Base-by-base conservation (phyloP, 1,140 invertebrate genomes). In the Mizuhopecten yessoensis region DNA sequence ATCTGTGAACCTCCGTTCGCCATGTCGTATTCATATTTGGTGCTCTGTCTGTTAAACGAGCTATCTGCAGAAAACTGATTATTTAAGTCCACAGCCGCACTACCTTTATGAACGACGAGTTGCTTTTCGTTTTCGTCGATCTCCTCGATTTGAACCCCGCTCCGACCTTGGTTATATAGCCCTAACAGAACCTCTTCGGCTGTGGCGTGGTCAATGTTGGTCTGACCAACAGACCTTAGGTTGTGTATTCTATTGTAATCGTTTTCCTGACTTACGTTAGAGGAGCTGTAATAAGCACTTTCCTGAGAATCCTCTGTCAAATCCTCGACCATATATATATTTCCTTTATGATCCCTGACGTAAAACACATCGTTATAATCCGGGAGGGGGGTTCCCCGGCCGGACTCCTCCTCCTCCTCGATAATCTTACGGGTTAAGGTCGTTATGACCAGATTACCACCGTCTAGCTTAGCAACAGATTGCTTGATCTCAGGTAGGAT, bases 401-500 rank as follows among this genome's bases (percentile, higher is more conserved):
- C 33, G 3, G 86, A 34, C 17, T 89, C 92, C 5, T 86, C 86
- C 33, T 92, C 92, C 33, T 92, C 92, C 75, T 92, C 92, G 15
- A 92, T 90, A 86, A 92, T 87, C 20, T 89, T 91, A n/a, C 89
- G 92, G 29, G 92, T 92, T 33, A 92, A 49, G 10, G 92, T 92
- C 33, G 92, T 92, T 86, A 92, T 91, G 15, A 92, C 92, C n/a
- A 92, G 86, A 45, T 92, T 92, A 9, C 92, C 92, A 11, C 92
- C 92, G 42, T 90, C 88, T 86, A 92, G 42, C 34, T 92, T 92
- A 3, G 92, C 91, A 33, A 92, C 90, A 13, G 92, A 88, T 42
- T 92, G 92, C n/a, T 91, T 92, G 33, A 92, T 92, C 88, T 92
- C 92, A 33, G 92, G 92, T 75, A 92, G 75, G 20, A 91, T 88